phyloP scores from a whole-genome alignment of 2,113 vertebrate species.

The Cynopterus brachyotis region DNA sequence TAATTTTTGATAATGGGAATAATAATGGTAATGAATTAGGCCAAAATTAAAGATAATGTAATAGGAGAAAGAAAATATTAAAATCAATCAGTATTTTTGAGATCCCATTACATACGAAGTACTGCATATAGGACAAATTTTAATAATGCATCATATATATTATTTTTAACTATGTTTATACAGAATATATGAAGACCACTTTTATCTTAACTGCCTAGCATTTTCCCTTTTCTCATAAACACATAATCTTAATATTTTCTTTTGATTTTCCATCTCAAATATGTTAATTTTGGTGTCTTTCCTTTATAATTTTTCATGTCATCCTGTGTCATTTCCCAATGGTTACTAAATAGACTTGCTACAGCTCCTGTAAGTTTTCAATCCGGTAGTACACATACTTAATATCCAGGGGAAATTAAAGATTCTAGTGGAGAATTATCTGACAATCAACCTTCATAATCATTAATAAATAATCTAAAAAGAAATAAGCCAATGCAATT shows the following conservation, averaged over 20 bases:
- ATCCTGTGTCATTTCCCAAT: background rate
- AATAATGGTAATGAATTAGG: background rate
- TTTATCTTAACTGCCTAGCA: background rate
- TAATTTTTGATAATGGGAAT: background rate
- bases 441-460: background rate
- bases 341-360: conserved; percentile 2
- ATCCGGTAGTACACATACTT: background rate
- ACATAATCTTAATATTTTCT: conserved; percentile 45
- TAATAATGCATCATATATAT: background rate
- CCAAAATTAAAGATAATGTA: conserved; percentile 27
- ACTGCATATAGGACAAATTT: background rate
- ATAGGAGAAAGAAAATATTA: background rate
- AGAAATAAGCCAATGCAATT: conserved; percentile 23
- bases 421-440: background rate
- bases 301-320: conserved; percentile 3
- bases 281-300: conserved; percentile 30
- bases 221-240: background rate
- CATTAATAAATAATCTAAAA: conserved; percentile 29
- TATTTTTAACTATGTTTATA: conserved; percentile 27
- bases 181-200: background rate
- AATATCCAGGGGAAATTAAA: conserved; percentile 26
- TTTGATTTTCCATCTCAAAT: background rate
- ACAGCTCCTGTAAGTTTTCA: conserved; percentile 33
- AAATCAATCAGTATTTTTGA: conserved; percentile 16
- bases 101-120: background rate